Evolutionary conservation across 2,113 vertebrate genomes (phyloP).

Genomic region (Rhabdomys dilectus): DNA sequence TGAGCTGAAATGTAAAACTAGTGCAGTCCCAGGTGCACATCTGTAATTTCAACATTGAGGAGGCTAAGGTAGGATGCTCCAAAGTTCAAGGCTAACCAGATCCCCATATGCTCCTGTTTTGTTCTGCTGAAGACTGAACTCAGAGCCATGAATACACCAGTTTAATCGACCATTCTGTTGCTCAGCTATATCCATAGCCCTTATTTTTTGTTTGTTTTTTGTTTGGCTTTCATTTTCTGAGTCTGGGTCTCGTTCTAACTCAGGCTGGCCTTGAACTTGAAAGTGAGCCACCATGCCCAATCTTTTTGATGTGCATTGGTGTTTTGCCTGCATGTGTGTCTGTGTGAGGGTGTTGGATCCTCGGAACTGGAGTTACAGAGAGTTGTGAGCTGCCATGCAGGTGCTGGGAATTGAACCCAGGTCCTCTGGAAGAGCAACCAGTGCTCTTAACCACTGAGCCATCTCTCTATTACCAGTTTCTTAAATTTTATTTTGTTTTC

Average conservation of each 20-base stretch:
- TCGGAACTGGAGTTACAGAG: neutral
- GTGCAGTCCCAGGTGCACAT: neutral
- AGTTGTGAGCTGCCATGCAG: neutral
- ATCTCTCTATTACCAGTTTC: neutral
- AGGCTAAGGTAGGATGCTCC: neutral
- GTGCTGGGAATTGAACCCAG: neutral
- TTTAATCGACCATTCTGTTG: neutral
- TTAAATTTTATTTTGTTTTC: neutral
- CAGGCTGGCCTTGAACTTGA: neutral
- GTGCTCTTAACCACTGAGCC: neutral
- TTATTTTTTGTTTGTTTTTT: neutral
- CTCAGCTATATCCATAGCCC: neutral
- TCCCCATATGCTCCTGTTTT: neutral
- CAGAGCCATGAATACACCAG: neutral
- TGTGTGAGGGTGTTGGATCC: neutral
- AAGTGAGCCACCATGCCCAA: neutral
- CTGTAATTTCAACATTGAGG: neutral
- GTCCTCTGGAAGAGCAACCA: neutral
- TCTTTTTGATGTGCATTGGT: neutral
- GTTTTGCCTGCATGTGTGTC: neutral
- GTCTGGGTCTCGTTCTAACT: neutral
- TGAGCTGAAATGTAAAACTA: neutral
- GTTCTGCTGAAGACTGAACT: neutral
- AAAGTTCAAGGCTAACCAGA: too few relatives aligned
- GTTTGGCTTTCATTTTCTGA: neutral